phyloP scores from a whole-genome alignment of 2,113 vertebrate genomes.

The Indicator indicator region DNA sequence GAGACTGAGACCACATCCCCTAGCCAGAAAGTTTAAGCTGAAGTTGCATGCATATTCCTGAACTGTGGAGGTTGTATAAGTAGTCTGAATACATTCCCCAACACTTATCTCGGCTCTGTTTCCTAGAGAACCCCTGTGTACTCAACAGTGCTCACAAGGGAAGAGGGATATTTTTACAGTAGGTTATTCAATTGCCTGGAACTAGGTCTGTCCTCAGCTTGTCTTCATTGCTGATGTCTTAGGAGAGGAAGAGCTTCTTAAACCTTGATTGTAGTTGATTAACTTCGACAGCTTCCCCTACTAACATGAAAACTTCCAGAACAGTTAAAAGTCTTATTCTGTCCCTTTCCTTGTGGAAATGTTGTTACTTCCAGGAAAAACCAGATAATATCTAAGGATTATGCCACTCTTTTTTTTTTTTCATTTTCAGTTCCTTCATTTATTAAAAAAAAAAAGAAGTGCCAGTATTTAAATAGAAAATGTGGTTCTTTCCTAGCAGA shows the following conservation, averaged over 20 bases:
- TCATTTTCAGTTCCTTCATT: not conserved
- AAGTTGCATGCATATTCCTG: not conserved
- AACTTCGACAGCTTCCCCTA: not conserved
- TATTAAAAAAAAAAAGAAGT: too few relatives aligned
- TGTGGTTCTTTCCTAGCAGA: not conserved
- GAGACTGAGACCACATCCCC: not conserved
- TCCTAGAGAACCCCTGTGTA: not conserved
- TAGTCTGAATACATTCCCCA: slow-evolving; percentile 13
- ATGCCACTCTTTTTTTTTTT: not conserved
- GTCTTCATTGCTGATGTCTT: not conserved
- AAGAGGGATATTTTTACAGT: not conserved
- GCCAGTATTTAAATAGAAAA: not conserved
- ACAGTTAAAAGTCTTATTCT: not conserved
- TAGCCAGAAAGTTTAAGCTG: not conserved
- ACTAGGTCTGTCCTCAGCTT: not conserved
- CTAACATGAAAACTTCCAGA: not conserved
- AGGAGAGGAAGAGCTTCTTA: not conserved
- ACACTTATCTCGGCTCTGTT: not conserved
- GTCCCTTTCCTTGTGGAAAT: not conserved
- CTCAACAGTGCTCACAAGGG: too few relatives aligned
- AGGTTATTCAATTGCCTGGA: not conserved
- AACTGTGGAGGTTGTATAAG: too few relatives aligned
- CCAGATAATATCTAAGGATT: not conserved
- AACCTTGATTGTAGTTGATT: not conserved
- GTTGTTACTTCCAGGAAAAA: not conserved